These are phyloP conservation scores for Drosophila niveifrons DNA, from an alignment of 2,888 invertebrate genomes.

Conservation along the genomic window DNA sequence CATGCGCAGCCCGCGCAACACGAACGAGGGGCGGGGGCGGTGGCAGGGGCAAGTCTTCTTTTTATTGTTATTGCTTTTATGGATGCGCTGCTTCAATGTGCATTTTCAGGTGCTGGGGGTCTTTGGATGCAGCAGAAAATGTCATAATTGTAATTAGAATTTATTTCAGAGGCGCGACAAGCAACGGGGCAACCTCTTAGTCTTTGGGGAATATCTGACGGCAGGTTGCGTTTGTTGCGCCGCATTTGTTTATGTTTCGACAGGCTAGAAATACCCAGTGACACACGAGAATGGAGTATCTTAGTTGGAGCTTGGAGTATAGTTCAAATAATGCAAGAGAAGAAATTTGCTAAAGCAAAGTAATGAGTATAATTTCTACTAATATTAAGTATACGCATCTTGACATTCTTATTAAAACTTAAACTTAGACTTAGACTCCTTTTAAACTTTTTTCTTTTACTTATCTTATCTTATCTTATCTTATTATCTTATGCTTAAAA, in stretches of 20 bases:
- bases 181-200: conserved; percentile 19
- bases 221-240: conserved; percentile 24
- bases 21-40: neutral
- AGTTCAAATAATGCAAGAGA: too few species aligned
- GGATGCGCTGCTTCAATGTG: conserved; percentile 19
- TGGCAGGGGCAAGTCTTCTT: conserved; percentile 6
- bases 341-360: neutral
- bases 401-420: too few species aligned
- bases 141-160: conserved; percentile 74
- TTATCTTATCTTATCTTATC: too few species aligned
- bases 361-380: too few species aligned
- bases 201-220: conserved; percentile 28
- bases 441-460: too few species aligned
- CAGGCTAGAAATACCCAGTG: neutral
- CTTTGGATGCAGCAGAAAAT: conserved; percentile 45
- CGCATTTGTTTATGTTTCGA: conserved; percentile 6
- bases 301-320: neutral
- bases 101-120: conserved; percentile 80
- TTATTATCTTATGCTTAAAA: too few species aligned
- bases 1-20: conserved; percentile 54
- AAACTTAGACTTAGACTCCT: too few species aligned
- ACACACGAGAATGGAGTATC: neutral
- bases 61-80: conserved; percentile 21
- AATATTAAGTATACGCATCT: too few species aligned
- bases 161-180: conserved; percentile 40